Percentiles rank a stretch among this genome's conserved stretches.
Evolutionary conservation across 2,888 invertebrate genomes (phyloP).

Genomic region (Julus scandinavius): DNA sequence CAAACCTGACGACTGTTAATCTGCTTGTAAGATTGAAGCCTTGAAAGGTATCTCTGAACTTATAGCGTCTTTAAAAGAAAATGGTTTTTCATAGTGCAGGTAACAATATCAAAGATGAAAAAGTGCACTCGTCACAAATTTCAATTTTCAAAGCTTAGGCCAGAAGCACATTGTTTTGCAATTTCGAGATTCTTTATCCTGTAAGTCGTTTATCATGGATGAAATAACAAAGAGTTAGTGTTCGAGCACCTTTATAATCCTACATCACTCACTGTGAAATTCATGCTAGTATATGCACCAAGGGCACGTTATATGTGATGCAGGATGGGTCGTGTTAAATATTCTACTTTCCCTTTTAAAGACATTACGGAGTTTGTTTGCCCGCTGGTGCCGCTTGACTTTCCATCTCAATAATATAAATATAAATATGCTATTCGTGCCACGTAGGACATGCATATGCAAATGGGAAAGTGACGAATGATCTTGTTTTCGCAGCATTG

Average conservation of each 20-base stretch:
- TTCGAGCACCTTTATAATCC: background rate
- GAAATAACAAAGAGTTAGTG: background rate
- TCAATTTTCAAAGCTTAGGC: background rate
- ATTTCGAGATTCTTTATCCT: background rate
- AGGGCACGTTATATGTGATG: background rate
- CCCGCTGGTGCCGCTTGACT: conserved; percentile 41
- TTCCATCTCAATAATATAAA: conserved; percentile 24
- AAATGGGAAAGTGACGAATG: conserved; percentile 47
- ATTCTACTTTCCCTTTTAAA: conserved; percentile 22
- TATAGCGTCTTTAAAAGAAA: background rate
- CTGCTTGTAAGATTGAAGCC: too few relatives aligned
- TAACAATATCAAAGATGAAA: background rate
- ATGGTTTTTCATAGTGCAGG: background rate
- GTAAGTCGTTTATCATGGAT: background rate
- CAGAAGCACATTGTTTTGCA: background rate
- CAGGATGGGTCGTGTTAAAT: background rate
- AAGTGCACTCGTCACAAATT: background rate
- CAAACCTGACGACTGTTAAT: too few relatives aligned
- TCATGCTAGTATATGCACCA: background rate
- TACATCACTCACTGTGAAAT: background rate
- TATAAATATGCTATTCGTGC: conserved; percentile 39
- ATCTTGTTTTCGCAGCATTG: conserved; percentile 36
- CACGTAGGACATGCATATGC: conserved; percentile 48
- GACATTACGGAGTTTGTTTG: conserved; percentile 2
- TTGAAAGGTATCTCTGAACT: background rate